These are phyloP conservation scores for Trididemnum miniatum DNA, from an alignment of 23 tunicate genomes.

Conservation along the genomic window DNA sequence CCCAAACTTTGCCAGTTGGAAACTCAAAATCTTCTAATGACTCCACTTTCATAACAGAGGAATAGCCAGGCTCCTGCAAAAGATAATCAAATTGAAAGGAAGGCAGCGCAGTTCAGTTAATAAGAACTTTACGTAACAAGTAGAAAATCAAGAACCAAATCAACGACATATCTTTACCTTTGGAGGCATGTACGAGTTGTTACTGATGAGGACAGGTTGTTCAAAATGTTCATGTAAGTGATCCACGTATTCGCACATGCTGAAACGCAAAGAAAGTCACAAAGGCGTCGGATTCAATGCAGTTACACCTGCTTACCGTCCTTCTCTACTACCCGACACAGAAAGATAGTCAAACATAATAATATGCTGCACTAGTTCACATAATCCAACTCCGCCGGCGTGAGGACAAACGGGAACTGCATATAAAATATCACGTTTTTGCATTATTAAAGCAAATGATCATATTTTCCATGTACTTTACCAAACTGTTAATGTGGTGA, in stretches of 20 bases:
- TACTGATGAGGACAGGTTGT: constrained; percentile 48
- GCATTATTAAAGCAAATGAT: no score
- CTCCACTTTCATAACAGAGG: constrained; percentile 54
- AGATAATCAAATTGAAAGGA: no score
- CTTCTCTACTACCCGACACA: constrained; percentile 79
- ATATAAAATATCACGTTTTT: not conserved
- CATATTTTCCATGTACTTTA: no score
- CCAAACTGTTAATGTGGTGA: no score
- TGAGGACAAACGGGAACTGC: constrained; percentile 98
- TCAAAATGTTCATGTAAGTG: constrained; percentile 97
- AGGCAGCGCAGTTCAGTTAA: no score
- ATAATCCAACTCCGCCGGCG: constrained; percentile 99
- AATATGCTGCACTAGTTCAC: constrained; percentile 97
- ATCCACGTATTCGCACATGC: constrained; percentile 89
- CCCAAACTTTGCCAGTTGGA: constrained; percentile 83
- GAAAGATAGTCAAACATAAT: constrained; percentile 97
- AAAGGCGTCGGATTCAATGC: no score
- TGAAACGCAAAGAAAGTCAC: constrained; percentile 1
- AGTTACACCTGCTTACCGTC: constrained; percentile 48
- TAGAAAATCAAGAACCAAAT: no score
- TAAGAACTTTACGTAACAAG: no score
- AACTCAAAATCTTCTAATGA: constrained; percentile 56
- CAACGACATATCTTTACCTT: no score
- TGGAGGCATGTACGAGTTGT: constrained; percentile 75
- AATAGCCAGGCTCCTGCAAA: constrained; percentile 81